These are phyloP conservation scores for Tragulus kanchil DNA, from an alignment of 2,113 vertebrate species.

Conservation along the genomic window DNA sequence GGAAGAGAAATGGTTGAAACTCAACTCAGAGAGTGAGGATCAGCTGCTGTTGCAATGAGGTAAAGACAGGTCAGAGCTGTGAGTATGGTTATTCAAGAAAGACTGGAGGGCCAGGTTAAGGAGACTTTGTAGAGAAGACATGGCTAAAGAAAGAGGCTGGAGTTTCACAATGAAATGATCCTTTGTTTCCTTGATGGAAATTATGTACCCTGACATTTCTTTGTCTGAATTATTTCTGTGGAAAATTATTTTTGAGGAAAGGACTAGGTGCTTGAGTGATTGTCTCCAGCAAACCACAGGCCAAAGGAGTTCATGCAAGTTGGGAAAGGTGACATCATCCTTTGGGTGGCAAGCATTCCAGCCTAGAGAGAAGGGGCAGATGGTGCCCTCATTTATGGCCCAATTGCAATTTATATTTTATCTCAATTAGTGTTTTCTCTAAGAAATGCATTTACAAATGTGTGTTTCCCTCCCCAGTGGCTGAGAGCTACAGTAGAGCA, in stretches of 20 bases:
- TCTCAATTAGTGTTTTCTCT: not conserved
- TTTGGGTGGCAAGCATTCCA: not conserved
- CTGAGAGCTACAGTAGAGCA: not conserved
- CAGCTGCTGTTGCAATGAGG: not conserved
- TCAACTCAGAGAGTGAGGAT: not conserved
- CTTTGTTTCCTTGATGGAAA: not conserved
- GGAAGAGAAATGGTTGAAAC: not conserved
- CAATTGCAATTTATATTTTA: not conserved
- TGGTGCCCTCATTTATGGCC: not conserved
- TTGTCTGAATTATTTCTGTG: not conserved
- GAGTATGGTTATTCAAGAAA: not conserved
- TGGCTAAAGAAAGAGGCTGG: not conserved
- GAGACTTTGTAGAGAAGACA: not conserved
- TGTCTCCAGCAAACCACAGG: not conserved
- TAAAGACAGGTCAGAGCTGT: not conserved
- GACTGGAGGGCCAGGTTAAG: not conserved
- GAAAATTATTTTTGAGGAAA: conserved; percentile 26
- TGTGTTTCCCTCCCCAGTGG: not conserved
- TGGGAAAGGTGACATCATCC: not conserved
- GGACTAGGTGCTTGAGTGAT: not conserved
- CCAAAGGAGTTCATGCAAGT: not conserved
- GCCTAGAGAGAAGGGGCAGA: not conserved
- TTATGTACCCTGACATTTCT: not conserved
- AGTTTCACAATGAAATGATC: not conserved
- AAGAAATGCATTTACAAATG: not conserved